These are phyloP conservation scores for Sebastes trivittatus DNA, from an alignment of 2,797 vertebrate genomes.

Conservation along the genomic window DNA sequence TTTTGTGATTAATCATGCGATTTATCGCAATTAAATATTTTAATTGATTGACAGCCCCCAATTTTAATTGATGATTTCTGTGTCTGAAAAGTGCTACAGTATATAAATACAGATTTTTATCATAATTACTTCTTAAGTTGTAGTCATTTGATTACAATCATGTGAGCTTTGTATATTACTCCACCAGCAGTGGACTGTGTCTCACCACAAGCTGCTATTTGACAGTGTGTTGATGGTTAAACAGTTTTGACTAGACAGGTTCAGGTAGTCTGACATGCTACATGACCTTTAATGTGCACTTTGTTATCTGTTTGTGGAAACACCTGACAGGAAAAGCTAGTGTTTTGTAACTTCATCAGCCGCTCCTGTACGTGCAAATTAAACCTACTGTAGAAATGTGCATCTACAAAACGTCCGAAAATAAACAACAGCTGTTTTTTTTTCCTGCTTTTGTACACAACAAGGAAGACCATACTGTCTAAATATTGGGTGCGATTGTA, in stretches of 20 bases:
- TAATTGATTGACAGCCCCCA: too few relatives aligned
- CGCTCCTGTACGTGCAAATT: not conserved
- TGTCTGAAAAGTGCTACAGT: not conserved
- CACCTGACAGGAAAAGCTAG: constrained; percentile 5
- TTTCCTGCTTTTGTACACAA: constrained; percentile 6
- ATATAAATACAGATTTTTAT: not conserved
- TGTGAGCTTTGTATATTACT: not conserved
- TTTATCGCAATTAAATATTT: not conserved
- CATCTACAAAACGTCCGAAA: constrained; percentile 15
- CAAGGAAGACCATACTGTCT: not conserved
- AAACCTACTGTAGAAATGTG: constrained; percentile 3
- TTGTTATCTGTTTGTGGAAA: constrained; percentile 4
- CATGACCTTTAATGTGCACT: constrained; percentile 4
- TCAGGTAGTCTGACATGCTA: not conserved
- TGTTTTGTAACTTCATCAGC: not conserved
- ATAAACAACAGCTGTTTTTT: constrained; percentile 30
- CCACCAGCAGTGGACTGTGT: not conserved
- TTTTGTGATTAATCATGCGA: too few relatives aligned
- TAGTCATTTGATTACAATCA: not conserved
- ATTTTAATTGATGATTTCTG: not conserved
- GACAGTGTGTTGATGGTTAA: not conserved
- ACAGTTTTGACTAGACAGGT: constrained; percentile 1
- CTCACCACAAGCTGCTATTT: not conserved
- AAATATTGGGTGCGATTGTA: constrained; percentile 41
- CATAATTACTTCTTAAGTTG: not conserved